Base-by-base conservation (phyloP, 2,888 invertebrate genomes). In the Thymelicus acteon region DNA sequence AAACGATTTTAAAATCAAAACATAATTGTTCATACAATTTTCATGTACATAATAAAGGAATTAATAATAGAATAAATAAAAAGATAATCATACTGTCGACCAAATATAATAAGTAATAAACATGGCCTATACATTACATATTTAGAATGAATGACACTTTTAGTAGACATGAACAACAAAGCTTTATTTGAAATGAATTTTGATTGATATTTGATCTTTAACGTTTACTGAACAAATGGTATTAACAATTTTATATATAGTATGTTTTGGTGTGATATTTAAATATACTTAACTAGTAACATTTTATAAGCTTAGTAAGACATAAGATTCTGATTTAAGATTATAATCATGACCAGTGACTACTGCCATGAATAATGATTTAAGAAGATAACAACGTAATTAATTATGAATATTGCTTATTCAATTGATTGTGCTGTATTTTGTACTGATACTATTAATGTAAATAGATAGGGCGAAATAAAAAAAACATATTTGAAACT, bases 261-360 rank as follows among this genome's bases (percentile, higher is more conserved):
- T 80, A 62, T 81, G 84, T 82, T 82, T 85, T 77, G 83, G 90
- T 90, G 91, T 91, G 90, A 91, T 90, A 90, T 86, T 83, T 84
- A 85, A 81, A 78, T 75, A 66, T 85, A 84, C 81, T 67, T 74
- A 75, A 71, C 64, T 68, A 37, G 62, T 67, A 72, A 66, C 48
- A 58, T 54, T 19, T 71, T 66, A 24, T 73, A 69, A 63, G 24
- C 44, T 69, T 54, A 67, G 44, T 67, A 72, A 62, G 47, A 24
- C 7, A 61, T 66, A 72, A 70, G 52, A 62, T 71, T 48, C 6
- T 3, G 31, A 52, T 15, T 39, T 60, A 60, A 68, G 61, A 12
- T 39, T 40, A 67, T 39, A 68, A 68, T 63, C 48, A 52, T 58
- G 60, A 19, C 19, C 19, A 19, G 19, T 19, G 19, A 62, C 60